These are phyloP conservation scores for Ptychochromis oligacanthus DNA, from an alignment of 2,113 vertebrate species.

Conservation along the genomic window DNA sequence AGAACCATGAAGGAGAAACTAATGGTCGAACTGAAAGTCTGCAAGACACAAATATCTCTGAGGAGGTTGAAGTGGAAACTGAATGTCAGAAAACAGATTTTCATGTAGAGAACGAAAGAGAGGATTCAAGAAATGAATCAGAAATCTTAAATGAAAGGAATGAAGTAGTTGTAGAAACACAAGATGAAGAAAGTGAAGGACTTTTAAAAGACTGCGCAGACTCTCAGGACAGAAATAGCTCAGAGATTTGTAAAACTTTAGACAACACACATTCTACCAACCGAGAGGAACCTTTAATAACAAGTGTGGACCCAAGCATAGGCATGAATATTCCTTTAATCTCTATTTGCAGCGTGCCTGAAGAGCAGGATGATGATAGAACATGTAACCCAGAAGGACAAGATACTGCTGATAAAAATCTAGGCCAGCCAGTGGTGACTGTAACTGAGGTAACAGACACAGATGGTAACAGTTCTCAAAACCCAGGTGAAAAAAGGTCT, in stretches of 20 bases:
- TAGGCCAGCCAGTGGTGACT: background rate
- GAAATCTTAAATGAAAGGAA: background rate
- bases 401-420: background rate
- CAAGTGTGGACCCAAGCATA: background rate
- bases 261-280: conserved; percentile 13
- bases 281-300: background rate
- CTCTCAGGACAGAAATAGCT: conserved; percentile 12
- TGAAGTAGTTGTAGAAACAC: background rate
- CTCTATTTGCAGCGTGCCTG: conserved; percentile 41
- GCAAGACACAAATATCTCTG: background rate
- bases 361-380: background rate
- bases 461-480: background rate
- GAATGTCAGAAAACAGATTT: conserved; percentile 20
- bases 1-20: background rate
- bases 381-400: conserved; percentile 5
- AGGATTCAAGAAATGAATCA: background rate
- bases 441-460: background rate
- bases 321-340: conserved; percentile 44
- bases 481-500: background rate
- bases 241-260: background rate
- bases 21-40: background rate
- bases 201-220: background rate
- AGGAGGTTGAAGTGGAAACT: conserved; percentile 22
- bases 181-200: conserved; percentile 10
- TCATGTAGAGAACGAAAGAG: background rate